A percentile compares a stretch with the other conserved stretches of the same genome.
phyloP scores from a whole-genome alignment of 2,888 invertebrate species.

The Acanthosepion pharaonis region DNA sequence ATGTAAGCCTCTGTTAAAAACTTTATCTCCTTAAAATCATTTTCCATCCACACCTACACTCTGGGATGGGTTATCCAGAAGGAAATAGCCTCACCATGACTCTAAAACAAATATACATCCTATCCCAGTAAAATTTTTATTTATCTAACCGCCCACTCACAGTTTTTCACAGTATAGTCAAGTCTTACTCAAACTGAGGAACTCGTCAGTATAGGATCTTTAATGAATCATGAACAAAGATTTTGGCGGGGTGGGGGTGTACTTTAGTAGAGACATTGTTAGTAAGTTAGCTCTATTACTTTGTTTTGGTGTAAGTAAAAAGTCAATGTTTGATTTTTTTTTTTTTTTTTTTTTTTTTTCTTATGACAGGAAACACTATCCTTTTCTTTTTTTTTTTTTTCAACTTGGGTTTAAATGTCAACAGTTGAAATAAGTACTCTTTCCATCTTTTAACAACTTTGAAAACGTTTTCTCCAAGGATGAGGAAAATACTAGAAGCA shows the following conservation, averaged over 20 bases:
- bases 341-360: too few species aligned
- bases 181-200: background rate
- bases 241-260: background rate
- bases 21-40: background rate
- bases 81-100: background rate
- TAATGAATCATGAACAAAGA: background rate
- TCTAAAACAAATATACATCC: background rate
- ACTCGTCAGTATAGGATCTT: background rate
- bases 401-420: too few species aligned
- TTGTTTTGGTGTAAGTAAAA: too few species aligned
- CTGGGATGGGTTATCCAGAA: background rate
- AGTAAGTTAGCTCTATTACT: too few species aligned
- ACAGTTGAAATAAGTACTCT: too few species aligned
- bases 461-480: too few species aligned
- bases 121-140: background rate
- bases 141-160: background rate
- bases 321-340: too few species aligned
- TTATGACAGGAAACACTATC: too few species aligned
- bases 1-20: background rate
- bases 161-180: background rate
- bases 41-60: background rate
- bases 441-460: too few species aligned
- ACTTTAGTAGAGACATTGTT: too few species aligned
- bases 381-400: too few species aligned
- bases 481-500: too few species aligned